Conservation (phyloP, 2,888 invertebrate species). For the Pristionchus fissidentatus region DNA sequence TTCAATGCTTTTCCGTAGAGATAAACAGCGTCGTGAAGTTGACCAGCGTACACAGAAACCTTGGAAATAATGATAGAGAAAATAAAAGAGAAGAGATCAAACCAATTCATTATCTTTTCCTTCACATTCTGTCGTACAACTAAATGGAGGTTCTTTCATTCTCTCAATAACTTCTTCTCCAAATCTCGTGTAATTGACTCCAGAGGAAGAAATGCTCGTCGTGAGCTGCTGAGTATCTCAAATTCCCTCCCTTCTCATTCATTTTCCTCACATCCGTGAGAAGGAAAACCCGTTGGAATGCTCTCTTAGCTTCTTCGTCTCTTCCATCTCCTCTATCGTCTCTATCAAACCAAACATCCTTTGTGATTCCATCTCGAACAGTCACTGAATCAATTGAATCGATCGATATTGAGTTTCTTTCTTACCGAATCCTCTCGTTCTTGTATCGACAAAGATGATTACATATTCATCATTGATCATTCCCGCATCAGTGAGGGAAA, state of each 20-base stretch:
- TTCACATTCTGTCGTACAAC: conserved; percentile 16
- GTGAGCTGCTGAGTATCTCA: no score
- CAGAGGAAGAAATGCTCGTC: background rate
- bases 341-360: conserved; percentile 29
- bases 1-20: conserved; percentile 59
- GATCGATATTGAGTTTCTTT: background rate
- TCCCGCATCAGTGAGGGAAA: conserved; percentile 58
- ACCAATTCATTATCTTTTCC: background rate
- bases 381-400: conserved; percentile 9
- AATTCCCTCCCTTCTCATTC: no score
- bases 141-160: conserved; percentile 37
- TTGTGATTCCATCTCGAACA: background rate
- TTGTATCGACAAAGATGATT: conserved; percentile 63
- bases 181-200: conserved; percentile 23
- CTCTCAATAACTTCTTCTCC: conserved; percentile 13
- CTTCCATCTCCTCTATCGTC: conserved; percentile 54
- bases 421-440: conserved; percentile 56
- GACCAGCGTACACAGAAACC: conserved; percentile 54
- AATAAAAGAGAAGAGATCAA: background rate
- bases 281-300: conserved; percentile 60
- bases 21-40: conserved; percentile 61
- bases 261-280: conserved; percentile 46
- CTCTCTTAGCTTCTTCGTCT: conserved; percentile 61
- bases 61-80: background rate
- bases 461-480: conserved; percentile 68